These are phyloP conservation scores for Psophia crepitans DNA, from an alignment of 2,113 vertebrate genomes.

Conservation along the genomic window DNA sequence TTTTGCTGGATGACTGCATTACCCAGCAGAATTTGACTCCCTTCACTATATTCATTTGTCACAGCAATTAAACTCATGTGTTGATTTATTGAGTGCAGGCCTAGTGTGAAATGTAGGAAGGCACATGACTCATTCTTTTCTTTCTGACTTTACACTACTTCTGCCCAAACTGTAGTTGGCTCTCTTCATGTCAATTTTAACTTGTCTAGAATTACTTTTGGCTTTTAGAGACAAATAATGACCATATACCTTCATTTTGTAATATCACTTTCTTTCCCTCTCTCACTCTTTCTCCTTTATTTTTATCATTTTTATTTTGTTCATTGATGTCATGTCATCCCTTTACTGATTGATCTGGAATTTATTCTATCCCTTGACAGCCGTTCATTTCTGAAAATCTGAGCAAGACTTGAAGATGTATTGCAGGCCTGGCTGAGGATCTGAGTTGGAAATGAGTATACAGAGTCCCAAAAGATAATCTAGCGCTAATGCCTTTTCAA, in stretches of 20 bases:
- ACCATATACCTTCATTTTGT: not conserved
- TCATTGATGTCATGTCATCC: not conserved
- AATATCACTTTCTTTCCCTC: not conserved
- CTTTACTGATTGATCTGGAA: not conserved
- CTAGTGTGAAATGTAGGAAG: not conserved
- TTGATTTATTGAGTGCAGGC: constrained; percentile 12
- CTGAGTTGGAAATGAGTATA: not conserved
- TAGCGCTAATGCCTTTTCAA: not conserved
- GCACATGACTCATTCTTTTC: not conserved
- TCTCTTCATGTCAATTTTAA: not conserved
- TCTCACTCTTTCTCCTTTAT: not conserved
- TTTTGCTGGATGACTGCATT: constrained; percentile 27
- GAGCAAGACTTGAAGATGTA: not conserved
- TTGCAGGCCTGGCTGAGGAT: not conserved
- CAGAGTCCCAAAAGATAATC: not conserved
- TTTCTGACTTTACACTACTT: not conserved
- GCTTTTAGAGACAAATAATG: not conserved
- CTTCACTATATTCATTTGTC: constrained; percentile 5
- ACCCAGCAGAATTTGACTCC: not conserved
- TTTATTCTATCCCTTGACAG: not conserved
- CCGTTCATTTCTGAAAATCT: not conserved
- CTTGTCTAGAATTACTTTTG: not conserved
- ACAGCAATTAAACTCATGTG: constrained; percentile 52
- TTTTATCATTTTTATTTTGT: not conserved
- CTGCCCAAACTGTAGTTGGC: not conserved